These are phyloP conservation scores for Anoplophora glabripennis DNA, from an alignment of 1,140 invertebrate species.

Conservation along the genomic window DNA sequence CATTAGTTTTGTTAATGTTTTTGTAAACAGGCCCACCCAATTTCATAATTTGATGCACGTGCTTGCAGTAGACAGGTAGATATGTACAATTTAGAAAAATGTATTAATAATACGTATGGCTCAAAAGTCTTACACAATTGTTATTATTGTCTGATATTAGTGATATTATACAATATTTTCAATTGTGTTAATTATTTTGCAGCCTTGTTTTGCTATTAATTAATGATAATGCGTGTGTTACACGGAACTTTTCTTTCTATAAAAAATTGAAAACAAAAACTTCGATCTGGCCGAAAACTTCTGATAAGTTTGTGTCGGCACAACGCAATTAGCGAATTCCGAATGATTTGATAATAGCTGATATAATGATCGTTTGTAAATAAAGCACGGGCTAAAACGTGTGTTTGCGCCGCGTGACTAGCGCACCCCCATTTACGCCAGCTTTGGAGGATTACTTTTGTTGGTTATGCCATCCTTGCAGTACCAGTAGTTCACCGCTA, in stretches of 20 bases:
- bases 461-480: slow-evolving; percentile 5
- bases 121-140: too few relatives aligned
- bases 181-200: too few relatives aligned
- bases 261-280: background rate
- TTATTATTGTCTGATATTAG: too few relatives aligned
- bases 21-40: too few relatives aligned
- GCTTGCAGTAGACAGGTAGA: too few relatives aligned
- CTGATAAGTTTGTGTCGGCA: background rate
- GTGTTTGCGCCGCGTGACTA: slow-evolving; percentile 26
- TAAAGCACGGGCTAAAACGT: slow-evolving; percentile 26
- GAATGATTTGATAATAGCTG: slow-evolving; percentile 25
- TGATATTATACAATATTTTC: too few relatives aligned
- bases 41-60: too few relatives aligned
- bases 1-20: too few relatives aligned
- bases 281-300: background rate
- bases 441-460: slow-evolving; percentile 25
- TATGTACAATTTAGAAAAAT: too few relatives aligned
- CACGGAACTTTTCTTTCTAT: background rate
- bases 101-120: too few relatives aligned
- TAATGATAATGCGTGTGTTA: background rate
- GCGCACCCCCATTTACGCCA: slow-evolving; percentile 24
- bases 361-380: slow-evolving; percentile 31
- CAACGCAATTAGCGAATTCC: background rate
- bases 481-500: background rate
- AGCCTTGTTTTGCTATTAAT: too few relatives aligned